Evolutionary conservation across 1,140 invertebrate genomes (phyloP), one percentile per base, ranked within the genome.

Genomic region (Drosophila sechellia): DNA sequence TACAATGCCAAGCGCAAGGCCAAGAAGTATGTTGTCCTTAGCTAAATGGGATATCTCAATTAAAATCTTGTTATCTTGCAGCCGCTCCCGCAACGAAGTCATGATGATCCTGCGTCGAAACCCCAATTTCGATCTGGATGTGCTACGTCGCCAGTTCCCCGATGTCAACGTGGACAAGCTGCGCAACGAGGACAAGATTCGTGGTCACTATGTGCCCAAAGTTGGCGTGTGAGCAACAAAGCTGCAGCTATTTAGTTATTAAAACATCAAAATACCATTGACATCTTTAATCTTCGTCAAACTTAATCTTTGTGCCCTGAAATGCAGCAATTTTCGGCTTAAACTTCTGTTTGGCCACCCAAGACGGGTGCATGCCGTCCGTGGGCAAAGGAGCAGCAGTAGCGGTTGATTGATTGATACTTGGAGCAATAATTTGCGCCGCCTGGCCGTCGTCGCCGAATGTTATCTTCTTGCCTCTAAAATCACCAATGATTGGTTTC

Each of bases 61-160:
- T 5, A 13, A 17, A 13, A 40, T 10, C 1, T 10, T 3, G 74
- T 75, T 77, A 35, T 94, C 94, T 65, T 76, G 4, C 48, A 96
- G 95, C 55, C 93, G 94, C 54, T 92, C 95, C 42, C 93, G 90
- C 39, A 95, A 94, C 72, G 94, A 95, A 90, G 96, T 96, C 1
- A 93, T 94, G 85, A 92, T 93, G 37, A 90, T 97, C 22, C 74
- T 98, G 11, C 95, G 95, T 66, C 93, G 94, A 53, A 97, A 96
- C 92, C 96, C 96, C 11, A 93, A 98, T 85, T 92, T 97, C 81
- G 95, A 97, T 91, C 86, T 95, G 83, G 94, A 96, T 66, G 93
- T 94, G 52, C 68, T 98, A 12, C 94, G 96, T 92, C 92, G 94
- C 71, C 93, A 96, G 87, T 98, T 95, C 93, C 97, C 97, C 12